Evolutionary conservation across 2,888 invertebrate species (phyloP), one percentile per base, ranked within the genome.

Genomic region (Caenorhabditis auriculariae): DNA sequence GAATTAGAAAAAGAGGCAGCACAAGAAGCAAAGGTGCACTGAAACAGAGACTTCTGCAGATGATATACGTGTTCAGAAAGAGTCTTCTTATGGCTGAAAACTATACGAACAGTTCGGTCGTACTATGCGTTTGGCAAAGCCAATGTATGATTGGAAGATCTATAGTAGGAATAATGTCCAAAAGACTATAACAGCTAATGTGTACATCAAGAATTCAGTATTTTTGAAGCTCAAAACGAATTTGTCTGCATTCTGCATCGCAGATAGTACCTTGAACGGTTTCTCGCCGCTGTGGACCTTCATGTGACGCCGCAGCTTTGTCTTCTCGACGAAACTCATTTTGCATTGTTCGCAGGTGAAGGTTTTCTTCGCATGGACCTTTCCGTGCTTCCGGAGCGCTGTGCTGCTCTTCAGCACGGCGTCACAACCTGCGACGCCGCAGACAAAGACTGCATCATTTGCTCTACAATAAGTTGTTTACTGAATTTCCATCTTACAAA

Each of bases 251-350:
- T n/a, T n/a, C n/a, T n/a, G n/a, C n/a, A n/a, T n/a, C n/a, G n/a
- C n/a, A n/a, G n/a, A n/a, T n/a, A n/a, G n/a, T 32, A 57, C 57
- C 52, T 42, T 46, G 35, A 39, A 57, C 21, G 52, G 46, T 26
- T 47, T 51, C 37, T 52, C 57, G 6, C 57, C 47, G 12, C 46
- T 41, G 28, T 57, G 57, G 12, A 26, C 38, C 1, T 28, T 6
- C 43, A 44, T 45, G 38, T 57, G 57, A 17, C 57, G 19, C 5
- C 35, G 27, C 37, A 57, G 37, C 49, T 57, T 57, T 4, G 57
- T 47, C 23, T 27, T 15, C 37, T 57, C 57, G 12, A 47, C 51
- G 23, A 57, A 57, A 2, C 27, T 37, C 27, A 41, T 37, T 15
- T 29, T 37, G 29, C 57, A 57, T 24, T 53, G 23, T 5, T 26